Base-by-base conservation (phyloP, 2,113 vertebrate genomes). In the Talpa occidentalis region DNA sequence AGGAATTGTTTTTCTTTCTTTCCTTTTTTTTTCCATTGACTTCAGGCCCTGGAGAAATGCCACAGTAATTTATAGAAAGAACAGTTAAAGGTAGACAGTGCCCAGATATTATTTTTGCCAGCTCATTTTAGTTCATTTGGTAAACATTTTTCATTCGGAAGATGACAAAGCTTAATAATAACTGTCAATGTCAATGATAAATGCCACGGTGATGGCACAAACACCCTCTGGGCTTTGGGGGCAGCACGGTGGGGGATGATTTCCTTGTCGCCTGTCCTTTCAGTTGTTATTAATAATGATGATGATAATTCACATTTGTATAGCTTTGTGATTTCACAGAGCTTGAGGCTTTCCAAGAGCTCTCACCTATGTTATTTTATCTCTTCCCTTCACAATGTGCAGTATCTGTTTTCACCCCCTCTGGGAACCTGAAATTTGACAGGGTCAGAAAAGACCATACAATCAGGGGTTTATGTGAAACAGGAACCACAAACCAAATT, bases 61-160 rank as follows among this genome's bases (percentile, higher is more conserved):
- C 96, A 95, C 37, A 79, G 32, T 40, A 86, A 89, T 94, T 95
- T 80, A 84, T 6, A 76, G 66, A 88, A 94, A 96, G 70, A 94
- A 89, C 35, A 91, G 76, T 26, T 90, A 37, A 93, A 52, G 30
- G 44, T 62, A 93, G 72, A 73, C 47, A n/a, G 28, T 21, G 69
- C 81, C n/a, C 80, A 64, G 80, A 95, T 93, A 95, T 47, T 90
- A 72, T 92, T 94, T 91, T 94, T 94, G 94, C 95, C 74, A 7
- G 80, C 76, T 97, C 91, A 88, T 94, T 94, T 94, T 42, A 93
- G 81, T 62, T 79, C 3, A 0, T 94, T 64, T 74, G 82, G 73
- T 56, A 94, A 97, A 82, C 80, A 77, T 83, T 83, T 62, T 93
- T 80, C 88, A 95, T 73, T 90, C 72, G 78, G 73, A 86, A 76